phyloP scores from a whole-genome alignment of 2,888 invertebrate species.

The Nasonia oneida region DNA sequence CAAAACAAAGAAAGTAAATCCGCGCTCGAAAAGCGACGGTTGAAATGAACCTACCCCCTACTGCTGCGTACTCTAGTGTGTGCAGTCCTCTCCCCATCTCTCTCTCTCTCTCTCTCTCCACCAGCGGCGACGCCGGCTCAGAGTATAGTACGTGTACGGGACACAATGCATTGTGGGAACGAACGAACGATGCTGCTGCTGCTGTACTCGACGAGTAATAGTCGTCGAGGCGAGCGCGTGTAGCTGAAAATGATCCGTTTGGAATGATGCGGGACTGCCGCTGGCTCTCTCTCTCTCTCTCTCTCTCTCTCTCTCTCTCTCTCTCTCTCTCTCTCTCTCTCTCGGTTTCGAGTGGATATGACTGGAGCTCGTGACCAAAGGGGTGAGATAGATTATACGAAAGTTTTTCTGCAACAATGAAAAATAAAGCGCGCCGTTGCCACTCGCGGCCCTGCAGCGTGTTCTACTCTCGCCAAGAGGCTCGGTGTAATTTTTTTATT shows the following conservation, averaged over 20 bases:
- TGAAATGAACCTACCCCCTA: conserved; percentile 29
- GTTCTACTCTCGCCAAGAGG: too few species aligned
- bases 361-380: neutral
- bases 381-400: neutral
- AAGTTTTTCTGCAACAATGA: neutral
- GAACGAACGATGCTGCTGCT: conserved; percentile 16
- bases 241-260: conserved; percentile 58
- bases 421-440: neutral
- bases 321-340: neutral
- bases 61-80: neutral
- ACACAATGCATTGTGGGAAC: conserved; percentile 48
- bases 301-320: neutral
- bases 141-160: neutral
- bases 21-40: conserved; percentile 27
- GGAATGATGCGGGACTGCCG: conserved; percentile 52
- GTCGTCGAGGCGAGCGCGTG: conserved; percentile 32
- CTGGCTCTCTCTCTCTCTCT: neutral
- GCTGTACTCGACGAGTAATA: conserved; percentile 46
- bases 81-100: neutral
- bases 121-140: too few species aligned
- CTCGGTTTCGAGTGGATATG: neutral
- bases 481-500: neutral
- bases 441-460: too few species aligned
- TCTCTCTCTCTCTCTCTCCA: conserved; percentile 1
- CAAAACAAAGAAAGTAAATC: conserved; percentile 60